These are phyloP conservation scores for Chiloscyllium punctatum DNA, from an alignment of 2,797 vertebrate genomes.

Conservation along the genomic window DNA sequence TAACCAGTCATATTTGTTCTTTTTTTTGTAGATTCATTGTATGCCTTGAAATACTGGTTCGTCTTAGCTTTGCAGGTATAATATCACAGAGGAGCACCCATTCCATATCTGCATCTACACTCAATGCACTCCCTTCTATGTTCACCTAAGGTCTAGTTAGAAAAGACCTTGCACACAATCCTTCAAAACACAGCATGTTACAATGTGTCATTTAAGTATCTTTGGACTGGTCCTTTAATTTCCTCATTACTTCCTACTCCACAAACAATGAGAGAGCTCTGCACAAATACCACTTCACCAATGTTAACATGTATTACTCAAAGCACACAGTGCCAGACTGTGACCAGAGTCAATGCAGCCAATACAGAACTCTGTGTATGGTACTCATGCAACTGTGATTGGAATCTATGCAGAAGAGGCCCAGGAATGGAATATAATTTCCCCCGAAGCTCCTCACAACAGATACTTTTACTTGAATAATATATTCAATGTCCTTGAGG, in stretches of 20 bases:
- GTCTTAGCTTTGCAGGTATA: background rate
- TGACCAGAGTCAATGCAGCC: background rate
- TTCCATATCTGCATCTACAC: background rate
- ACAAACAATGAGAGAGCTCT: background rate
- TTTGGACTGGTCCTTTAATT: background rate
- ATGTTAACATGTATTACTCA: background rate
- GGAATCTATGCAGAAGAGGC: background rate
- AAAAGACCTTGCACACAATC: background rate
- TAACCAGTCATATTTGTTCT: background rate
- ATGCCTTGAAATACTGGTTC: background rate
- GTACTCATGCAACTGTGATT: background rate
- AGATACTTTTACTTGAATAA: background rate
- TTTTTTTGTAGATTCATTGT: background rate
- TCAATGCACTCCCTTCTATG: background rate
- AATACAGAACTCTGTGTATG: background rate
- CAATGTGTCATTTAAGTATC: background rate
- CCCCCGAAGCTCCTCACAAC: background rate
- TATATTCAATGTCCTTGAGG: no score
- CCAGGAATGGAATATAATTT: background rate
- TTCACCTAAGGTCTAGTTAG: background rate
- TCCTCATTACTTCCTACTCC: background rate
- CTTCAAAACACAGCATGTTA: background rate
- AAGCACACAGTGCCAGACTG: background rate
- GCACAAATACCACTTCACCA: background rate
- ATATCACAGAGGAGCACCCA: background rate